Evolutionary conservation across 2,888 invertebrate species (phyloP).

Genomic region (Leucania comma): DNA sequence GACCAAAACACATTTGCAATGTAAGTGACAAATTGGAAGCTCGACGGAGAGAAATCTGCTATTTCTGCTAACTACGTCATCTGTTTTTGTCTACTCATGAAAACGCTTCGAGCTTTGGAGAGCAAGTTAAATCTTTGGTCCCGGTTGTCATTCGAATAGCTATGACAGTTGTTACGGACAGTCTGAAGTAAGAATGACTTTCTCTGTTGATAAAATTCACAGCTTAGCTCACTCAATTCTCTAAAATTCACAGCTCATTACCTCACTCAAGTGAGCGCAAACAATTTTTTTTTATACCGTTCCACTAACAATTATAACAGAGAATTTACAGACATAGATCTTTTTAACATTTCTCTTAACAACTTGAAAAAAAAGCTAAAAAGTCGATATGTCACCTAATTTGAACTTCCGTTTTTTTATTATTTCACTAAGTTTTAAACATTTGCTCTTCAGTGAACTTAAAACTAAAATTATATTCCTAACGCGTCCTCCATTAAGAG

Average conservation of each 20-base stretch:
- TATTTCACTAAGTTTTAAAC: no score
- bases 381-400: no score
- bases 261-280: constrained; percentile 8
- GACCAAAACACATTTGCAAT: not conserved
- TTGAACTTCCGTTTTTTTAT: no score
- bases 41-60: not conserved
- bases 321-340: no score
- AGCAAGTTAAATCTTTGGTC: not conserved
- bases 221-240: not conserved
- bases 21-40: not conserved
- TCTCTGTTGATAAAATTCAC: not conserved
- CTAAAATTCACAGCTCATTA: not conserved
- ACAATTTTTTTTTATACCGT: no score
- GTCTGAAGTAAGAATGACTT: not conserved
- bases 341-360: no score
- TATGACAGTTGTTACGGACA: not conserved
- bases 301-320: no score
- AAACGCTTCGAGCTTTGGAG: constrained; percentile 7
- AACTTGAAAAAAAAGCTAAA: no score
- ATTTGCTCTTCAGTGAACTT: no score
- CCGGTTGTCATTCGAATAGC: not conserved
- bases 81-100: constrained; percentile 1
- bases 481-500: no score
- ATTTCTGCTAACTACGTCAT: constrained; percentile 22
- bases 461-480: no score